Evolutionary conservation across 2,113 vertebrate species (phyloP).

Genomic region (Callithrix jacchus): DNA sequence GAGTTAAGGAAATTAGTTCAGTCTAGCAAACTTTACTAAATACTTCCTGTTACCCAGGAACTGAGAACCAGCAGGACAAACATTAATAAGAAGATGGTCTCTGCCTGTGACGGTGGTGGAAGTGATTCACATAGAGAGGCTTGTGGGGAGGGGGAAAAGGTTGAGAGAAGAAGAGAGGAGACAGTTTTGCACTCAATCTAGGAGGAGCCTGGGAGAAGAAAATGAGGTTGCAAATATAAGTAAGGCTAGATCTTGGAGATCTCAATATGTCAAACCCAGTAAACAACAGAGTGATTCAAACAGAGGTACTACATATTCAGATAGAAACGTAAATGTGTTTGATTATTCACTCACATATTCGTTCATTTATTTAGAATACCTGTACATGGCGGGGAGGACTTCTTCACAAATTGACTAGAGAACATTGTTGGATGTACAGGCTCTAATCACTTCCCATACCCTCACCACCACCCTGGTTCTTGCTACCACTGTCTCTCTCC

Average conservation of each 20-base stretch:
- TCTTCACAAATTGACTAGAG: not conserved
- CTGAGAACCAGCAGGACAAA: not conserved
- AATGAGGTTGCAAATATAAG: not conserved
- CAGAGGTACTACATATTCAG: not conserved
- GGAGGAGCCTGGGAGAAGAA: not conserved
- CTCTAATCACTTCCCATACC: not conserved
- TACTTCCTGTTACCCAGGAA: not conserved
- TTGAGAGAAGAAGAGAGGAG: not conserved
- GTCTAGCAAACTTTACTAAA: not conserved
- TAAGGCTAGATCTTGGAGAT: not conserved
- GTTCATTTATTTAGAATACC: not conserved
- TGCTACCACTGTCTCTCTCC: not conserved
- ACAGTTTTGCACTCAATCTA: not conserved
- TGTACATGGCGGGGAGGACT: too few relatives aligned
- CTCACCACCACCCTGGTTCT: not conserved
- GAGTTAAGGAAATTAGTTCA: not conserved
- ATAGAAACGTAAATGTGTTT: not conserved
- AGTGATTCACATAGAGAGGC: not conserved
- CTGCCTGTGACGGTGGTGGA: not conserved
- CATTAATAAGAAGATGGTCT: not conserved
- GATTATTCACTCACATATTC: not conserved
- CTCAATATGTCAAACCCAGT: not conserved
- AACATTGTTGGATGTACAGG: not conserved
- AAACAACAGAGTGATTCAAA: not conserved
- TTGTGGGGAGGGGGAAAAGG: not conserved